These are phyloP conservation scores for Leptobrachium ailaonicum DNA, from an alignment of 2,113 vertebrate genomes.

Conservation along the genomic window DNA sequence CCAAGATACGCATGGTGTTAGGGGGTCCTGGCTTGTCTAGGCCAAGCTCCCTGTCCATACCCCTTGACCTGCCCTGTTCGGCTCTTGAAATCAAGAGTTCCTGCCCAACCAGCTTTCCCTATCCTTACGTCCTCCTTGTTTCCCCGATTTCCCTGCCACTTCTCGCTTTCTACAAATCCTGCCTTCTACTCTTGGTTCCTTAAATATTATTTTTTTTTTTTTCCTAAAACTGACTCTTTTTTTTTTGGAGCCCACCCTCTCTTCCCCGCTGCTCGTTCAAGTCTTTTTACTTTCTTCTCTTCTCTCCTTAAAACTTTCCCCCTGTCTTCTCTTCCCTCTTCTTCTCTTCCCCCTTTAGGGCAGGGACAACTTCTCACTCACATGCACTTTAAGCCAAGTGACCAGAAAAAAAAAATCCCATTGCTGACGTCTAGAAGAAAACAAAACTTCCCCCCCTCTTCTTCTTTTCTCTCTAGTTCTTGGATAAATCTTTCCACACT, in stretches of 20 bases:
- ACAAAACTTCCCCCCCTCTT: conserved; percentile 56
- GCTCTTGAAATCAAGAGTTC: conserved; percentile 9
- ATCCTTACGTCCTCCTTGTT: background rate
- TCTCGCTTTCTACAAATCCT: background rate
- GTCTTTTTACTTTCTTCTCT: too few relatives aligned
- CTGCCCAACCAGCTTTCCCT: background rate
- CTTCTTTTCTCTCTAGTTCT: conserved; percentile 56
- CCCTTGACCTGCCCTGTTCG: conserved; percentile 42
- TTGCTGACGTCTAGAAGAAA: conserved; percentile 66
- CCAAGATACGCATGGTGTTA: conserved; percentile 59
- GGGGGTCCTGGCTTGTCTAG: conserved; percentile 53
- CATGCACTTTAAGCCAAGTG: conserved; percentile 45
- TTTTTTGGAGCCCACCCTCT: background rate
- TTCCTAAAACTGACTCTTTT: conserved; percentile 9
- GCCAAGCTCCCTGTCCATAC: conserved; percentile 68
- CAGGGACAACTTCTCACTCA: conserved; percentile 39
- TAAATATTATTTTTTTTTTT: background rate
- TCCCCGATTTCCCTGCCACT: background rate
- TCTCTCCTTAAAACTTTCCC: conserved; percentile 31
- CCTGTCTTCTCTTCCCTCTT: conserved; percentile 17
- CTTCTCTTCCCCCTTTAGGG: conserved; percentile 29
- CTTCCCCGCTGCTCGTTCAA: too few relatives aligned
- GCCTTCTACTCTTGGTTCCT: background rate
- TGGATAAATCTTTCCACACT: conserved; percentile 57
- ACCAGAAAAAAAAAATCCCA: conserved; percentile 51